phyloP scores from a whole-genome alignment of 2,888 invertebrate species.

The Pantelozetes paolii region DNA sequence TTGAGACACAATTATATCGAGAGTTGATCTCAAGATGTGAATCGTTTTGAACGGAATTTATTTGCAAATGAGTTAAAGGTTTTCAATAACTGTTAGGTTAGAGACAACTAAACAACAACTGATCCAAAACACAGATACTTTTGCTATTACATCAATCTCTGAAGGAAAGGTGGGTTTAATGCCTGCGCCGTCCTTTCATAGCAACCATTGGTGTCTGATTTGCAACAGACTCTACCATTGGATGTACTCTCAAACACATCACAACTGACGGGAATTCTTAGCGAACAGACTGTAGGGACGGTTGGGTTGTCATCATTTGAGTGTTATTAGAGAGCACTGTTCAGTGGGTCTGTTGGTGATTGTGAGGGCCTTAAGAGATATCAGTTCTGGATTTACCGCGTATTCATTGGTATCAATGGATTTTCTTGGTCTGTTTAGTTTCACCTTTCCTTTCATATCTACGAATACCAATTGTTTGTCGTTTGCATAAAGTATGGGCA shows the following conservation, averaged over 20 bases:
- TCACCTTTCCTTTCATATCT: conserved; percentile 5
- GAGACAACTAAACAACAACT: neutral
- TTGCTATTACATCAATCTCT: neutral
- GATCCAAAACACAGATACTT: neutral
- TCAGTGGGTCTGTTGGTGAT: neutral
- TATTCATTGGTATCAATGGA: conserved; percentile 23
- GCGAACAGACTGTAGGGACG: neutral
- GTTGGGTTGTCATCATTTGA: neutral
- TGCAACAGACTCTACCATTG: neutral
- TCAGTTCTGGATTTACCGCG: conserved; percentile 4
- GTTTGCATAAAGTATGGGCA: conserved; percentile 27
- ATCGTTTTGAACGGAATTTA: too few relatives aligned
- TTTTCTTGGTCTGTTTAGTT: conserved; percentile 27
- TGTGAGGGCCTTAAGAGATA: conserved; percentile 26
- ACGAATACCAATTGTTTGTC: conserved; percentile 12
- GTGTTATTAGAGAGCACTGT: neutral
- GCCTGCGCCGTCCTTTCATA: neutral
- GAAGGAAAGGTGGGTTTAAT: neutral
- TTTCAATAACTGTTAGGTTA: neutral
- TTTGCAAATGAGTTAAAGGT: too few relatives aligned
- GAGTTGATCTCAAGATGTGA: neutral
- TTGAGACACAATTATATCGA: conserved; percentile 58
- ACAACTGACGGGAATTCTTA: neutral
- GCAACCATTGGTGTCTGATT: neutral
- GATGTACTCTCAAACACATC: neutral